Evolutionary conservation across 2,113 vertebrate species (phyloP).

Genomic region (Notothenia rossii): DNA sequence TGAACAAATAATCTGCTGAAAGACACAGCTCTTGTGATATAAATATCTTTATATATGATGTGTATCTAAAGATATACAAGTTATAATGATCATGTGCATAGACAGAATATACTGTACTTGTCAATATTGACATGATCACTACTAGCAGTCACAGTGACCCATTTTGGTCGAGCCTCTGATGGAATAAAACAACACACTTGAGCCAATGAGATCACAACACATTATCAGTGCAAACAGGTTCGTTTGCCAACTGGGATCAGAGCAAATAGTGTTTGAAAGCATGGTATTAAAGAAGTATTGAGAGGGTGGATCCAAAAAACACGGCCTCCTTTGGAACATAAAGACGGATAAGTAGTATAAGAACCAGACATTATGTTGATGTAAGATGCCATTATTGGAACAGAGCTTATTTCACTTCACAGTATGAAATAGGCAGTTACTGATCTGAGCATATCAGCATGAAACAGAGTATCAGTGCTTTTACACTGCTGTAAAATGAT

Average conservation of each 20-base stretch:
- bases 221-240: slow-evolving; percentile 59
- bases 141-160: slow-evolving; percentile 46
- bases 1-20: slow-evolving; percentile 41
- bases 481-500: background rate
- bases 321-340: slow-evolving; percentile 23
- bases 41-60: background rate
- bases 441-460: background rate
- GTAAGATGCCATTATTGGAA: background rate
- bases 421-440: background rate
- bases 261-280: slow-evolving; percentile 54
- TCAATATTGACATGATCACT: slow-evolving; percentile 58
- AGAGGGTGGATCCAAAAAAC: slow-evolving; percentile 12
- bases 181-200: slow-evolving; percentile 31
- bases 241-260: slow-evolving; percentile 47
- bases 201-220: slow-evolving; percentile 63
- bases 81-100: background rate
- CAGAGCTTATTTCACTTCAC: background rate
- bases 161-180: slow-evolving; percentile 16
- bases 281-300: slow-evolving; percentile 17
- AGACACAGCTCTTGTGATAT: background rate
- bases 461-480: slow-evolving; percentile 11
- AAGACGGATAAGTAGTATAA: background rate
- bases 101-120: slow-evolving; percentile 8
- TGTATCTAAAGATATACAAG: background rate
- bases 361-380: background rate